Percentiles rank a stretch among this genome's conserved stretches.
These are phyloP conservation scores for Aphodius granarius DNA, from an alignment of 2,888 invertebrate genomes.

Conservation along the genomic window DNA sequence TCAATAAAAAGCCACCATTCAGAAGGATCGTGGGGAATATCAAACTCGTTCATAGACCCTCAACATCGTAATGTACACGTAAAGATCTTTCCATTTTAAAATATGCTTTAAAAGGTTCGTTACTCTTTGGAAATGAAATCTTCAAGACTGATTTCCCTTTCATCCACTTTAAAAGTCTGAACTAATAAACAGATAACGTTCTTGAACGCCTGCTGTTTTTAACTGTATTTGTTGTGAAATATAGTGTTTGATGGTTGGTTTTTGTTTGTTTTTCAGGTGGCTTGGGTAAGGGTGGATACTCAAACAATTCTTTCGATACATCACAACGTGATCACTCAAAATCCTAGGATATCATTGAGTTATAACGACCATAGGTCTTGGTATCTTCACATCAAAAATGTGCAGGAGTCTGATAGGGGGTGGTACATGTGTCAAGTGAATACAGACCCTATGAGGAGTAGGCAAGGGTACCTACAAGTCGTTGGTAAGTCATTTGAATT, in stretches of 20 bases:
- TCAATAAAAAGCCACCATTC: no score
- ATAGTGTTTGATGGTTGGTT: slow-evolving; percentile 10
- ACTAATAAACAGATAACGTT: no score
- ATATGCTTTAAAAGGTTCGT: no score
- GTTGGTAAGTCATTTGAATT: slow-evolving; percentile 70
- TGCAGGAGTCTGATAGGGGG: slow-evolving; percentile 84
- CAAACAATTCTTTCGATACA: slow-evolving; percentile 92
- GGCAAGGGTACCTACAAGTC: slow-evolving; percentile 88
- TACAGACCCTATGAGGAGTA: slow-evolving; percentile 90
- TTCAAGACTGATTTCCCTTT: no score
- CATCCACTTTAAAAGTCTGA: no score
- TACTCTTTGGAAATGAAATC: no score
- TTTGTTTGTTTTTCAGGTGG: slow-evolving; percentile 64
- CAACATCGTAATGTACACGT: no score
- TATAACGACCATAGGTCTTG: slow-evolving; percentile 90
- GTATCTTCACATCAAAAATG: slow-evolving; percentile 87
- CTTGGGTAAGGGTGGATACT: slow-evolving; percentile 91
- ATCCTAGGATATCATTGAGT: slow-evolving; percentile 82
- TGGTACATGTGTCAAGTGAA: slow-evolving; percentile 95
- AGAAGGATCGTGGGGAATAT: no score
- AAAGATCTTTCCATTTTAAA: no score
- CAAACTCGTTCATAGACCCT: no score
- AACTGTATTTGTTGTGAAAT: no score
- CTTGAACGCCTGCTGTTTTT: no score
- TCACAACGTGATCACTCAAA: slow-evolving; percentile 89